Percentiles rank a stretch among this genome's conserved stretches.
These are phyloP conservation scores for Fabriciana adippe DNA, from an alignment of 2,888 invertebrate species.

Conservation along the genomic window DNA sequence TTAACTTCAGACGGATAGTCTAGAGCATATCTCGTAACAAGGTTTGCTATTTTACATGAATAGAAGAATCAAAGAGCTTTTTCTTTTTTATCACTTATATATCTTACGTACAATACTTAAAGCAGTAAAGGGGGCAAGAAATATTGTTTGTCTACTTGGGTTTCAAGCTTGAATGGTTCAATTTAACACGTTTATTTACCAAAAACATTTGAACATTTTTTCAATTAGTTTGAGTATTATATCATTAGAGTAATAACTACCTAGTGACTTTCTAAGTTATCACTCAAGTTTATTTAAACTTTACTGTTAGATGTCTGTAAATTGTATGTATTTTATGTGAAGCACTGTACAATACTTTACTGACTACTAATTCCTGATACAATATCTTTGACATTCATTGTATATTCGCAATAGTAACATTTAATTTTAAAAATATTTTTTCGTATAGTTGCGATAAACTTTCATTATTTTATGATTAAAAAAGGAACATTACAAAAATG, in stretches of 20 bases:
- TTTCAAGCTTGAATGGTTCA: constrained; percentile 61
- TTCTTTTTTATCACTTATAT: constrained; percentile 15
- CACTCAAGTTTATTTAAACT: too few relatives aligned
- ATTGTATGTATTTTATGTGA: too few relatives aligned
- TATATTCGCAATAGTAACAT: too few relatives aligned
- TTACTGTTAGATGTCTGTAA: too few relatives aligned
- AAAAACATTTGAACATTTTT: constrained; percentile 53
- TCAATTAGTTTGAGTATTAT: constrained; percentile 43
- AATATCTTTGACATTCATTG: too few relatives aligned
- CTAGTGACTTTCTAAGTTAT: constrained; percentile 47
- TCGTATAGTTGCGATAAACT: too few relatives aligned
- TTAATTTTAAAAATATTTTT: too few relatives aligned
- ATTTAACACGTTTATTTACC: constrained; percentile 66
- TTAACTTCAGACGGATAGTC: constrained; percentile 22
- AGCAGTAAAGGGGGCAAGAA: constrained; percentile 46
- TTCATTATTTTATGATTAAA: too few relatives aligned
- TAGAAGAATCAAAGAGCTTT: constrained; percentile 26
- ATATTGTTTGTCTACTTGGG: constrained; percentile 55
- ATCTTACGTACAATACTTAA: not conserved
- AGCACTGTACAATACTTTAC: too few relatives aligned
- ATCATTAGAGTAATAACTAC: constrained; percentile 13
- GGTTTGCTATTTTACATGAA: constrained; percentile 26
- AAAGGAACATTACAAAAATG: too few relatives aligned
- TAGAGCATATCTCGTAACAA: constrained; percentile 21
- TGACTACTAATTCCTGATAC: too few relatives aligned